Base-by-base conservation (phyloP, 2,113 vertebrate species). In the Paradisaea rubra region DNA sequence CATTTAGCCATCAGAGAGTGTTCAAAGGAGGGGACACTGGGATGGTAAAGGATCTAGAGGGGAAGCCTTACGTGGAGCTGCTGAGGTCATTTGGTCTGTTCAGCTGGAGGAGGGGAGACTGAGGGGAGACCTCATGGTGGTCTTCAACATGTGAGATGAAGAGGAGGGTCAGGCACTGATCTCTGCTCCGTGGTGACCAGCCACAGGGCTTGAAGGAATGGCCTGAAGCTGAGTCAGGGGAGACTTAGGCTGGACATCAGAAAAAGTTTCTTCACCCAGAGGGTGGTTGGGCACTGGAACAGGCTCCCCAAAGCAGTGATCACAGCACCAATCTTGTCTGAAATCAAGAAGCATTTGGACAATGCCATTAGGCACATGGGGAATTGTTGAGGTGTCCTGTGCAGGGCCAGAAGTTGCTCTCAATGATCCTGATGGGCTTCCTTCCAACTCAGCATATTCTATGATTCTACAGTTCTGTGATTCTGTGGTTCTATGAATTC, bases 1-100 rank as follows among this genome's bases (percentile, higher is more conserved):
- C 1, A 12, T 15, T 7, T 31, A 56, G 4, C 27, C 21, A 25
- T 25, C 10, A 20, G 10, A 31, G 16, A 37, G 5, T 2, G 2
- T 31, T 10, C 33, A 80, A 39, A 47, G 8, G 21, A 45, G 2
- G 33, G 16, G 10, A 10, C 35, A 66, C 3, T 19, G 13, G 41
- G 53, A 13, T 20, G 13, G 8, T 37, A 52, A 45, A 31, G 16
- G 5, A 5, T 3, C 10, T 45, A 9, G 39, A 25, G 15, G 21
- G 16, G 13, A 37, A 31, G 13, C 3, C 6, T 9, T 44, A 3
- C 10, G 13, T 7, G 25, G 25, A 44, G 12, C 3, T 9, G 47
- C 25, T 45, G 50, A 45, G 7, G 60, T 7, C 11, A 45, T 25
- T 65, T 9, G 3, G 2, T 54, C 33, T 54, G 25, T 44, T 54